Conservation (phyloP, 2,888 invertebrate genomes). For the Brachypalpus laphriformis region DNA sequence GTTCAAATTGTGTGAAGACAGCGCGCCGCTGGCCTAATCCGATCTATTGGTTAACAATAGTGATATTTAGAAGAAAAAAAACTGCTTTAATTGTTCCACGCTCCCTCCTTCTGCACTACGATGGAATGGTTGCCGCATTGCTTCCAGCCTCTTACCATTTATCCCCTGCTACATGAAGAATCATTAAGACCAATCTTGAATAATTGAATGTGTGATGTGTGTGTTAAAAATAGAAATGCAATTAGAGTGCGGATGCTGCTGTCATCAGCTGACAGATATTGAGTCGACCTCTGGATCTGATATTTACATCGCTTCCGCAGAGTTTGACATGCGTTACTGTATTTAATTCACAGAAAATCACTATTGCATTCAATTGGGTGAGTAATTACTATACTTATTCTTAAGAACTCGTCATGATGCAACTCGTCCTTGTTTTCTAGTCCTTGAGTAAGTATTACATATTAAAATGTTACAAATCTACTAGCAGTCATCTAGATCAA, state of each 20-base stretch:
- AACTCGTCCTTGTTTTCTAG: not conserved
- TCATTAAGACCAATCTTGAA: conserved; percentile 64
- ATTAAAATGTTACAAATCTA: no score
- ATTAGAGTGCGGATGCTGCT: conserved; percentile 72
- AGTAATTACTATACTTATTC: conserved; percentile 19
- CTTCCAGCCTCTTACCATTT: conserved; percentile 22
- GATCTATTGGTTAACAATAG: conserved; percentile 56
- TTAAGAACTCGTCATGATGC: not conserved
- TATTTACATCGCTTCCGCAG: conserved; percentile 60
- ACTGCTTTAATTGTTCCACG: conserved; percentile 31
- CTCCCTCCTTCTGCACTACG: not conserved
- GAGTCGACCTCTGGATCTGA: conserved; percentile 50
- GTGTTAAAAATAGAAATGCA: conserved; percentile 71
- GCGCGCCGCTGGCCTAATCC: conserved; percentile 51
- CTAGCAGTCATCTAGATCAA: no score
- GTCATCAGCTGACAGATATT: conserved; percentile 69
- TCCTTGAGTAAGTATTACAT: no score
- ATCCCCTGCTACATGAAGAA: conserved; percentile 34
- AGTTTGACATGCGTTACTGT: conserved; percentile 25
- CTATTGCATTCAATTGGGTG: conserved; percentile 1
- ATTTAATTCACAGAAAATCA: conserved; percentile 11
- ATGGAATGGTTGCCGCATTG: not conserved
- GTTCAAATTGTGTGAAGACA: conserved; percentile 34
- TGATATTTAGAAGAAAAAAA: conserved; percentile 15
- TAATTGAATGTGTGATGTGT: conserved; percentile 64